Conservation (phyloP, 2,797 vertebrate species). For the Molothrus aeneus region DNA sequence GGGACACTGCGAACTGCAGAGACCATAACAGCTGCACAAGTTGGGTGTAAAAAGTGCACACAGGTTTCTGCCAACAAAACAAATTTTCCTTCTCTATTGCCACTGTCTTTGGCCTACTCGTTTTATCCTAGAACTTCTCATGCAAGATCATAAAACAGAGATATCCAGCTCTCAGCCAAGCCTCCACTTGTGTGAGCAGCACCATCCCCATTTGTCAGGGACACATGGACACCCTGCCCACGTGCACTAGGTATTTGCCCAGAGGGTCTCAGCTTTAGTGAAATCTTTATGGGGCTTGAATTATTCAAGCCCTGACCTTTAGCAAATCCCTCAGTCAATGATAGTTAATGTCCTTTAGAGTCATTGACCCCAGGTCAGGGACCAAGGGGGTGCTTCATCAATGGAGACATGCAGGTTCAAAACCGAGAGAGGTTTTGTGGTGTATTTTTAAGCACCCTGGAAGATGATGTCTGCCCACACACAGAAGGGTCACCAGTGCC, state of each 20-base stretch:
- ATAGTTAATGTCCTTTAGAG: conserved; percentile 67
- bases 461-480: background rate
- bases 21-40: background rate
- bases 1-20: background rate
- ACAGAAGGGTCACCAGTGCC: background rate
- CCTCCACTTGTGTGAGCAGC: background rate
- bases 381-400: conserved; percentile 59
- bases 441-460: background rate
- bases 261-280: conserved; percentile 48
- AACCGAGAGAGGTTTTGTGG: background rate
- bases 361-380: conserved; percentile 62
- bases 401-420: background rate
- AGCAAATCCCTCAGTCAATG: conserved; percentile 68
- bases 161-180: background rate
- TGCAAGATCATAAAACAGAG: background rate
- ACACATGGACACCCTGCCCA: background rate
- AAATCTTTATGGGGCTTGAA: conserved; percentile 64
- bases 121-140: background rate
- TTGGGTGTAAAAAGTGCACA: background rate
- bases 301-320: conserved; percentile 73
- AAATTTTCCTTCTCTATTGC: background rate
- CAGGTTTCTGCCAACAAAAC: background rate
- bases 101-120: background rate
- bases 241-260: conserved; percentile 12
- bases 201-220: conserved; percentile 24